Evolutionary conservation across 2,113 vertebrate species (phyloP).

Genomic region (Phalacrocorax aristotelis): DNA sequence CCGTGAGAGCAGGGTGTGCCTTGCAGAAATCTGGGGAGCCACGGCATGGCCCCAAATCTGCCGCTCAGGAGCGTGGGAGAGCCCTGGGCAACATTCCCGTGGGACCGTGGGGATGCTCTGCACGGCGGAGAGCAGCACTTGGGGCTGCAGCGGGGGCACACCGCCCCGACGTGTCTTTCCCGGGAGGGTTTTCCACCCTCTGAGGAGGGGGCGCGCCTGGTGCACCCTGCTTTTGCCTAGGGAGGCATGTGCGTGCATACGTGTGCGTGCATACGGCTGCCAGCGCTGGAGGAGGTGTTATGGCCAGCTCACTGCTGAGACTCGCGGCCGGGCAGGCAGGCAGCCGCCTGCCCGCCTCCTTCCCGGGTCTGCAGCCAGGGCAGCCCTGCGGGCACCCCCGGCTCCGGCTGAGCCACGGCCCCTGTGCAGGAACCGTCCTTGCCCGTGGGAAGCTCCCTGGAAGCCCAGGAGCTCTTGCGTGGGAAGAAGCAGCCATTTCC

Average conservation of each 20-base stretch:
- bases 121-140: neutral
- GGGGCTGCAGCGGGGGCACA: neutral
- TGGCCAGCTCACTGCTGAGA: fast-evolving
- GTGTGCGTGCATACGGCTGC: neutral
- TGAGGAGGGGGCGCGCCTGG: neutral
- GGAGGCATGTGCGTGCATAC: neutral
- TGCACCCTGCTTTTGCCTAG: fast-evolving
- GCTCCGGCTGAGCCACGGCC: neutral
- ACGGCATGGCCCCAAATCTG: fast-evolving
- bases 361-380: neutral
- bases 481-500: neutral
- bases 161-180: neutral
- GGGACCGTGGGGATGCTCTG: neutral
- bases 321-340: neutral
- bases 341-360: neutral
- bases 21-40: neutral
- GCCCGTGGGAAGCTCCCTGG: neutral
- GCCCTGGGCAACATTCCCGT: neutral
- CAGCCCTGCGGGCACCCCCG: fast-evolving
- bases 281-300: neutral
- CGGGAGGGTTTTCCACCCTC: neutral
- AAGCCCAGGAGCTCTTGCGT: fast-evolving
- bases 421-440: no score
- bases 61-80: neutral
- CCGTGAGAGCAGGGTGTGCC: fast-evolving